These are phyloP conservation scores for Podilymbus podiceps DNA, from an alignment of 2,113 vertebrate genomes.

Conservation along the genomic window DNA sequence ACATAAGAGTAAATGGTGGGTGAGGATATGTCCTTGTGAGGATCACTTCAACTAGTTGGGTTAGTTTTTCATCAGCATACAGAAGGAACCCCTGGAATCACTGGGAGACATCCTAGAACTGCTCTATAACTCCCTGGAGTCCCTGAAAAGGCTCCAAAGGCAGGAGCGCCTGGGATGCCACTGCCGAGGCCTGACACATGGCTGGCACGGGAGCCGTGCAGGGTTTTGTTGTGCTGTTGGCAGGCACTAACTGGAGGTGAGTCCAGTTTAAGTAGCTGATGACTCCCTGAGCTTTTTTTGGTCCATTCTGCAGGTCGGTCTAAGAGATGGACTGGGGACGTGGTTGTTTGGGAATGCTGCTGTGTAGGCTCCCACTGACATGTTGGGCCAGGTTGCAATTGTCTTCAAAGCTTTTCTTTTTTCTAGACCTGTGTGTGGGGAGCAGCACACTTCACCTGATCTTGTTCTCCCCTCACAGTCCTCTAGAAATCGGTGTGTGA, in stretches of 20 bases:
- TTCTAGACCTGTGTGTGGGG: neutral
- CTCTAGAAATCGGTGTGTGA: neutral
- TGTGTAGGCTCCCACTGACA: neutral
- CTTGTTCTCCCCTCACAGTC: neutral
- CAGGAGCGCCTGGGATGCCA: neutral
- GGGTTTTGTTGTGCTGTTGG: neutral
- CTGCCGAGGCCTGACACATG: neutral
- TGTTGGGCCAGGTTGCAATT: neutral
- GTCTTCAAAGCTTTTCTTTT: neutral
- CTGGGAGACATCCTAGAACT: neutral
- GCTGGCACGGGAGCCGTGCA: fast-evolving
- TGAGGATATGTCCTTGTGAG: neutral
- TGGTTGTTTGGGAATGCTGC: neutral
- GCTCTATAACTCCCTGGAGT: neutral
- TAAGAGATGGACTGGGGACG: neutral
- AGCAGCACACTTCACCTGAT: neutral
- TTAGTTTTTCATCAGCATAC: neutral
- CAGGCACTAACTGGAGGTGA: neutral
- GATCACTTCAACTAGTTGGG: neutral
- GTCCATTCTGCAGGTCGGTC: neutral
- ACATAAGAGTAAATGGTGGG: neutral
- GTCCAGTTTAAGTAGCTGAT: neutral
- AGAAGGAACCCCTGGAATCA: neutral
- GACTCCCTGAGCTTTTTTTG: neutral
- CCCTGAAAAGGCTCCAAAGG: neutral